Percentiles rank a stretch among this genome's conserved stretches.
These are phyloP conservation scores for Petrolisthes cinctipes DNA, from an alignment of 2,888 invertebrate genomes.

Conservation along the genomic window DNA sequence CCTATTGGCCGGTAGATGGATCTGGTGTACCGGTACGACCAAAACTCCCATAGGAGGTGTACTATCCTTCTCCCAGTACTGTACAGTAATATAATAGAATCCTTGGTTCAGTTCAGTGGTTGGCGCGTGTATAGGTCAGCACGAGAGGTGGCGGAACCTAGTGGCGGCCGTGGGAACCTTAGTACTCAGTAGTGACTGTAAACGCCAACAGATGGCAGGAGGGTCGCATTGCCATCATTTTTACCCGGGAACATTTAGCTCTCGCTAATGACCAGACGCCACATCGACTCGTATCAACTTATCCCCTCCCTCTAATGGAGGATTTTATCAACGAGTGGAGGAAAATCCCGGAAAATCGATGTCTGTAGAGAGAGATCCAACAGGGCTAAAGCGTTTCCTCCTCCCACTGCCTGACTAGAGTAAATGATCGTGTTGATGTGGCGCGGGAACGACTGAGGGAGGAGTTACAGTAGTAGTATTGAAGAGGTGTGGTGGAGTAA, in stretches of 20 bases:
- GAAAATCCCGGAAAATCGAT: conserved; percentile 33
- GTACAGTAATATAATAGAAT: no score
- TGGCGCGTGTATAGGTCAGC: neutral
- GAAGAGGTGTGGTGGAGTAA: no score
- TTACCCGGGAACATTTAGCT: conserved; percentile 17
- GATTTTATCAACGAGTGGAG: conserved; percentile 28
- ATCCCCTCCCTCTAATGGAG: conserved; percentile 25
- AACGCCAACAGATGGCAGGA: conserved; percentile 9
- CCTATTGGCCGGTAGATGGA: no score
- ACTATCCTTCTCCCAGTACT: no score
- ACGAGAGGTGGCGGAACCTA: neutral
- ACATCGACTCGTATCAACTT: conserved; percentile 32
- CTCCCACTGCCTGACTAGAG: neutral
- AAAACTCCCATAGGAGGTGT: no score
- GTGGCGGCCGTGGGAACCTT: neutral
- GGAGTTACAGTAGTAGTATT: no score
- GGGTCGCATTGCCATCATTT: neutral
- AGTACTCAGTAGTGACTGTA: neutral
- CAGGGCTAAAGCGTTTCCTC: neutral
- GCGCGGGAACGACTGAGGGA: neutral
- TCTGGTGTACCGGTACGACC: no score
- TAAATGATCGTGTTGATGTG: neutral
- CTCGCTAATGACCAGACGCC: conserved; percentile 12
- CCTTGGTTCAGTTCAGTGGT: neutral
- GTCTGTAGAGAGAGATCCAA: neutral